Conservation (phyloP, 2,888 invertebrate species). For the Germaria angustata region DNA sequence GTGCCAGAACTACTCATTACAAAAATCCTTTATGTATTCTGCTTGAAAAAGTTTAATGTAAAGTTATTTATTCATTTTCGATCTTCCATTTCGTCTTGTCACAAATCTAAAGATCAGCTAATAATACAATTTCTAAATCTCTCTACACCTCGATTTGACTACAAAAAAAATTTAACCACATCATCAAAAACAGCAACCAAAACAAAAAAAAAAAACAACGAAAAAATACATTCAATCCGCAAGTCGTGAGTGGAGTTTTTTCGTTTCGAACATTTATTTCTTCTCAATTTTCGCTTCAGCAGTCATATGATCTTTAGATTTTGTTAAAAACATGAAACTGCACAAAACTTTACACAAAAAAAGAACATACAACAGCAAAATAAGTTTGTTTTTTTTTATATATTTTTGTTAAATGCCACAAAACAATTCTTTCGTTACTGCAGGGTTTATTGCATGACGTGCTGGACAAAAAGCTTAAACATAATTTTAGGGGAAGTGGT, state of each 20-base stretch:
- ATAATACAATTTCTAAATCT: neutral
- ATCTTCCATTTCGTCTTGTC: neutral
- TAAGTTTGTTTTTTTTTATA: neutral
- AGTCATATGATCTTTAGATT: constrained; percentile 62
- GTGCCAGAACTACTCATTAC: no score
- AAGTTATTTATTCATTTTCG: no score
- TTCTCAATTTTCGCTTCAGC: constrained; percentile 37
- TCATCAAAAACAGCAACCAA: constrained; percentile 14
- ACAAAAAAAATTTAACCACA: constrained; percentile 22
- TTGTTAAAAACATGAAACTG: constrained; percentile 60
- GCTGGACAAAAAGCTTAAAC: constrained; percentile 41
- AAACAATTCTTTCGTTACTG: constrained; percentile 49
- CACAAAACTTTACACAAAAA: constrained; percentile 47
- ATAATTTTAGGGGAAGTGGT: constrained; percentile 24
- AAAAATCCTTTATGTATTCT: no score
- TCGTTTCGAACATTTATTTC: constrained; percentile 15
- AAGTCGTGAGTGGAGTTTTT: constrained; percentile 55
- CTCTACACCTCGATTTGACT: no score
- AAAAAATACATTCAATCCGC: constrained; percentile 34
- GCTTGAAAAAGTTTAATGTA: no score
- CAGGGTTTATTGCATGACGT: constrained; percentile 25
- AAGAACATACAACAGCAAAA: constrained; percentile 27
- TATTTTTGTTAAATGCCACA: constrained; percentile 44
- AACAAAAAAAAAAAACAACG: constrained; percentile 22
- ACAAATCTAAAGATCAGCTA: neutral